Percentiles rank a stretch among this genome's conserved stretches.
phyloP scores from a whole-genome alignment of 2,113 vertebrate species.

The Nibea coibor region DNA sequence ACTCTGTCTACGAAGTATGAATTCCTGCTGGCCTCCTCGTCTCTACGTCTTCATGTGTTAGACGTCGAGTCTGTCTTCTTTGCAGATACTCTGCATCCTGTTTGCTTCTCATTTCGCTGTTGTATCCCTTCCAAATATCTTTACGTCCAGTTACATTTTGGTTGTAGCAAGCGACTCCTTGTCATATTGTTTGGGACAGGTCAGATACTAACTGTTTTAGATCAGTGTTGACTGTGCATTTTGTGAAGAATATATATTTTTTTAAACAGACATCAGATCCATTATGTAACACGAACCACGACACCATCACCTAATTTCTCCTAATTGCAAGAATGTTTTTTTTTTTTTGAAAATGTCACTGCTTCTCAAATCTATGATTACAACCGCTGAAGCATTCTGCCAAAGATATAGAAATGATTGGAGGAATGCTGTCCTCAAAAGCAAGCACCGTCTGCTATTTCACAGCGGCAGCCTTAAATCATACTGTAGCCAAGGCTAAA shows the following conservation, averaged over 20 bases:
- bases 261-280: neutral
- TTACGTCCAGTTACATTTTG: neutral
- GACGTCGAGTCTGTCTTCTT: conserved; percentile 20
- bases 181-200: neutral
- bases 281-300: conserved; percentile 1
- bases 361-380: conserved; percentile 31
- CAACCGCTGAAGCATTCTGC: conserved; percentile 17
- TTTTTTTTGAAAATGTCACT: conserved; percentile 9
- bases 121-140: conserved; percentile 15
- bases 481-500: conserved; percentile 41
- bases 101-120: conserved; percentile 12
- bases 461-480: conserved; percentile 27
- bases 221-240: neutral
- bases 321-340: conserved; percentile 19
- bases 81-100: conserved; percentile 7
- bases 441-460: conserved; percentile 33
- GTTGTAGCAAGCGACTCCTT: neutral
- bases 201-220: neutral
- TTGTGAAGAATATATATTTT: conserved; percentile 8
- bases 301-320: neutral
- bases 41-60: conserved; percentile 9
- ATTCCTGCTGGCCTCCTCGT: conserved; percentile 25
- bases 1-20: conserved; percentile 31
- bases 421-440: conserved; percentile 2
- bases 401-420: conserved; percentile 24